Conservation (phyloP, 2,888 invertebrate species). For the Exocentrus adspersus region DNA sequence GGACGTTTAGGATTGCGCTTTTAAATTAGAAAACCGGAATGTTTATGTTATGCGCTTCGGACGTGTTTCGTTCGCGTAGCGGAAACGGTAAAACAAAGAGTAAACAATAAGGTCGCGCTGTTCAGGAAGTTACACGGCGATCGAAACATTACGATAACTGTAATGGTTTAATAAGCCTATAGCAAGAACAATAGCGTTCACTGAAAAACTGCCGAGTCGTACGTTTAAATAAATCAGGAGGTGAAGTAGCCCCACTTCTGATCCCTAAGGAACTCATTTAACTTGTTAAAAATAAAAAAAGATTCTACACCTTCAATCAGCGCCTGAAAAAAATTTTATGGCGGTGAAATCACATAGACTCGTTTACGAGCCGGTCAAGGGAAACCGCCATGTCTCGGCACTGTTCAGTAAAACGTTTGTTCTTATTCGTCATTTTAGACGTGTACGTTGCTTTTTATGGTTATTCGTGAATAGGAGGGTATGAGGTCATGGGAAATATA, state of each 20-base stretch:
- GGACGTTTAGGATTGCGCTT: constrained; percentile 1
- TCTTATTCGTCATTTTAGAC: background rate
- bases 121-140: too few relatives aligned
- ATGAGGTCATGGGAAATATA: background rate
- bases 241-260: too few relatives aligned
- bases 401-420: background rate
- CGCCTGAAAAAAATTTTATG: background rate
- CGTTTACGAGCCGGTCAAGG: constrained; percentile 1
- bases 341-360: background rate
- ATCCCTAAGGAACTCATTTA: too few relatives aligned
- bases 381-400: background rate
- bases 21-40: constrained; percentile 1
- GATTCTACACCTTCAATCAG: background rate
- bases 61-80: too few relatives aligned
- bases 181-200: background rate
- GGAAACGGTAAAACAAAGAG: too few relatives aligned
- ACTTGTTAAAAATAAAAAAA: too few relatives aligned
- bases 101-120: too few relatives aligned
- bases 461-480: background rate
- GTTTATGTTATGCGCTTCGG: background rate
- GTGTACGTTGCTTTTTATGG: background rate
- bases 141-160: too few relatives aligned
- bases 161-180: too few relatives aligned
- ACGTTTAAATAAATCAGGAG: too few relatives aligned
- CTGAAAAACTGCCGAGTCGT: too few relatives aligned